These are phyloP conservation scores for Yponomeuta cagnagella DNA, from an alignment of 2,888 invertebrate species.

Conservation along the genomic window DNA sequence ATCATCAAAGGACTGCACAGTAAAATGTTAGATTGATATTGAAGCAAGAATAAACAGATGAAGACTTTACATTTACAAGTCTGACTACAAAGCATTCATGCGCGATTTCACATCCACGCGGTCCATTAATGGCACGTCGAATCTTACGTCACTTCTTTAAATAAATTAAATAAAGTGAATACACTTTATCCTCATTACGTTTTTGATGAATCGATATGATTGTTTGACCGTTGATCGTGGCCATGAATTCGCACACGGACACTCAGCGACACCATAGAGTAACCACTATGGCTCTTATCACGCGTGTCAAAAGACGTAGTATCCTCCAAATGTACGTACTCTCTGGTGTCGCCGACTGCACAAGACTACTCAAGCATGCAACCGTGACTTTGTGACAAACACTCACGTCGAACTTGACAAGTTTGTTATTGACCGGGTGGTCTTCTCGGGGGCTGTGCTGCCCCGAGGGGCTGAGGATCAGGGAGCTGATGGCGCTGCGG, in stretches of 20 bases:
- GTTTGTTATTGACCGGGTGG: slow-evolving; percentile 56
- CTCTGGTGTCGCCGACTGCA: too few relatives aligned
- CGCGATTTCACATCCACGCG: not conserved
- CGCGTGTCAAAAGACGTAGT: too few relatives aligned
- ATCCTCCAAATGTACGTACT: too few relatives aligned
- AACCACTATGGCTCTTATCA: too few relatives aligned
- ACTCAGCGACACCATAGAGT: too few relatives aligned
- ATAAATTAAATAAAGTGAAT: too few relatives aligned
- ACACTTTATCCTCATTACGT: not conserved
- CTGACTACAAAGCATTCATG: not conserved
- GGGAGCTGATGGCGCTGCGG: slow-evolving; percentile 77
- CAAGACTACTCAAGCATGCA: too few relatives aligned
- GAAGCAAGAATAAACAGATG: not conserved
- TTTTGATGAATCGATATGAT: not conserved
- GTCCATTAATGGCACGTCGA: too few relatives aligned
- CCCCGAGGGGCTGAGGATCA: slow-evolving; percentile 60
- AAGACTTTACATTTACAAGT: not conserved
- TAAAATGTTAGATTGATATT: not conserved
- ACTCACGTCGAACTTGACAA: slow-evolving; percentile 77
- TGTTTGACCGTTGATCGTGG: not conserved
- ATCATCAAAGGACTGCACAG: not conserved
- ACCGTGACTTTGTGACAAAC: slow-evolving; percentile 14
- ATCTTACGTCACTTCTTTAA: too few relatives aligned
- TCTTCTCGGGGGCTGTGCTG: slow-evolving; percentile 63
- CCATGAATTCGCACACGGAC: not conserved